Base-by-base conservation (phyloP, 35 echinoderm and acorn worm species). In the Lytechinus pictus region DNA sequence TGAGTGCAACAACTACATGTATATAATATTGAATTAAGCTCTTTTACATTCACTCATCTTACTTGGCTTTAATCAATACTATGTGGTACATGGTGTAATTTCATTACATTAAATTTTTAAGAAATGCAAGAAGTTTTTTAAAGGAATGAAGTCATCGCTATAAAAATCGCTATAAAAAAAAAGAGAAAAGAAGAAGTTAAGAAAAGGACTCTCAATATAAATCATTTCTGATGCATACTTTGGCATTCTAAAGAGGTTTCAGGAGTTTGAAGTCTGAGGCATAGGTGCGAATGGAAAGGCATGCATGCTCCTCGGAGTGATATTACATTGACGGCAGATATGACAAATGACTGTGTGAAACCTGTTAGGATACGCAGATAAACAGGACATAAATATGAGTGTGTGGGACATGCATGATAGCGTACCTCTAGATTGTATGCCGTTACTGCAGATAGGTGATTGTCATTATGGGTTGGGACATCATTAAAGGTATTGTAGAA, bases 311-410 rank as follows among this genome's bases (percentile, higher is more conserved):
- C 19, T 79, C n/a, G n/a, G 66, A 79, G 66, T 79, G 66, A 79
- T 19, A 79, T 79, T 79, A 79, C 66, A 19, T 6, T 19, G 66
- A 79, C 7, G 66, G 66, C 66, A 79, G 66, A 79, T 79, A 79
- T 79, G 66, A 79, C 66, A 79, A 79, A 79, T 79, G 66, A 24
- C 19, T 24, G 66, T 79, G 66, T 79, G 66, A 79, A 79, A 79
- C 66, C 66, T 79, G 66, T 79, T 79, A 79, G 66, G 66, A 79
- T 79, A 79, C 66, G 66, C 16, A 24, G 66, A 79, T 79, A 79
- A 79, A 79, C 66, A 79, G 66, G 66, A 79, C 66, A 79, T 79
- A 79, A 79, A 79, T 79, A 79, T 79, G 16, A 24, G 66, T 79
- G 66, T 79, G 66, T 79, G 16, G 66, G 66, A 79, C 66, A 79